Evolutionary conservation across 1,140 invertebrate species (phyloP), one percentile per base, ranked within the genome.

Genomic region (Gonatopus flavifemur): DNA sequence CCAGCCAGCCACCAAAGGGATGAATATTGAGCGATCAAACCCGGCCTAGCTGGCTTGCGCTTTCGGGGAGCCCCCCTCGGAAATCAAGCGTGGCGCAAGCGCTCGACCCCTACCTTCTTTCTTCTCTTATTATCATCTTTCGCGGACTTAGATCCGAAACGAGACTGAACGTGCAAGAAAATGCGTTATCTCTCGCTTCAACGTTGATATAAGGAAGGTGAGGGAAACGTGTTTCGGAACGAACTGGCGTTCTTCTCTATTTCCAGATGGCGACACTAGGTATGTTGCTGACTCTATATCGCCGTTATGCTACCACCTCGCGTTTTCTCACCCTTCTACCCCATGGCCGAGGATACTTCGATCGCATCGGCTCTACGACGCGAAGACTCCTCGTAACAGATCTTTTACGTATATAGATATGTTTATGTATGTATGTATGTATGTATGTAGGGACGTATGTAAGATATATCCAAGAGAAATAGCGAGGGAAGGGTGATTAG

Each of bases 11-110:
- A n/a, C n/a, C n/a, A n/a, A n/a, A 68, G 72, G 72, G 72, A 71
- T 74, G 72, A 71, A 74, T 75, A 75, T 75, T 75, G 70, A 75
- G 64, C 72, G 72, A 69, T 72, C 67, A 60, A 69, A 65, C 59
- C 58, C 30, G 43, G 54, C 46, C 47, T 59, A 59, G 62, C 58
- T 49, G 55, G 53, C 65, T 56, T 55, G 60, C 52, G 47, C 57
- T 60, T 52, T 56, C 59, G 43, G 41, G 40, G 38, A 47, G 49
- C 37, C 44, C 47, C 42, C 54, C 42, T 46, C 46, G n/a, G n/a
- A n/a, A n/a, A n/a, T n/a, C n/a, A n/a, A n/a, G n/a, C n/a, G n/a
- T n/a, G 10, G 35, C 35, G 35, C 35, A 36, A 19, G 20, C 35
- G 16, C 15, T 22, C 40, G 3, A 22, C n/a, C 6, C 9, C 10